Evolutionary conservation across 2,797 vertebrate species (phyloP).

Genomic region (Melanotaenia nigrans): DNA sequence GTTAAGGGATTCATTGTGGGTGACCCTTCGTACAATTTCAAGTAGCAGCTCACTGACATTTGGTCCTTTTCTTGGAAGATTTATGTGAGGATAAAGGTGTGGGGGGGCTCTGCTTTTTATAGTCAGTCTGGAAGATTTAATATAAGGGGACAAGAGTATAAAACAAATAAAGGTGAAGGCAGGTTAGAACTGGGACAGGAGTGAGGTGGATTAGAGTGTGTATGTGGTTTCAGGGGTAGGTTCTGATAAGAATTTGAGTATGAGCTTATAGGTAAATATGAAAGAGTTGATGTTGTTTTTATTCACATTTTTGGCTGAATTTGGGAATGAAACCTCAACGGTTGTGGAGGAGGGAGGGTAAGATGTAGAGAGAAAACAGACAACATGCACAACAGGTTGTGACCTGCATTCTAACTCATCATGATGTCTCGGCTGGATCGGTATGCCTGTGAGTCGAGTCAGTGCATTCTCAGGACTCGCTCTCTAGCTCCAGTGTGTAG

Average conservation of each 20-base stretch:
- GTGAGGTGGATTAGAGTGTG: slow-evolving; percentile 40
- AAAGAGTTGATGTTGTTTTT: slow-evolving; percentile 2
- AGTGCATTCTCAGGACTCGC: background rate
- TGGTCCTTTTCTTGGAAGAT: slow-evolving; percentile 46
- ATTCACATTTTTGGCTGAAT: slow-evolving; percentile 5
- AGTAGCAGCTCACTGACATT: slow-evolving; percentile 59
- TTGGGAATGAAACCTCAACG: background rate
- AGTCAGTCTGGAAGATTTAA: slow-evolving; percentile 52
- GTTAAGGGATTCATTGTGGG: slow-evolving; percentile 52
- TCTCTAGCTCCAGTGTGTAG: too few relatives aligned
- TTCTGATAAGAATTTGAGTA: slow-evolving; percentile 17
- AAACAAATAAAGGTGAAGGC: slow-evolving; percentile 58
- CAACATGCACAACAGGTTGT: background rate
- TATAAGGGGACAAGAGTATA: slow-evolving; percentile 27
- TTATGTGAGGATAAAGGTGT: slow-evolving; percentile 30
- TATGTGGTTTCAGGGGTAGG: slow-evolving; percentile 7
- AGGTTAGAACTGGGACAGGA: slow-evolving; percentile 40
- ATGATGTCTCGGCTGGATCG: background rate
- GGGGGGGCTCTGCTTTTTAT: slow-evolving; percentile 6
- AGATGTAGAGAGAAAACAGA: background rate
- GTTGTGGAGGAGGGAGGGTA: too few relatives aligned
- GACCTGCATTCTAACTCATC: slow-evolving; percentile 17
- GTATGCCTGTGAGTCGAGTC: background rate
- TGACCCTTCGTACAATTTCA: slow-evolving; percentile 45
- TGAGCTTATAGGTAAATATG: slow-evolving; percentile 10